Evolutionary conservation across 2,113 vertebrate genomes (phyloP).

Genomic region (Phoenicopterus ruber): DNA sequence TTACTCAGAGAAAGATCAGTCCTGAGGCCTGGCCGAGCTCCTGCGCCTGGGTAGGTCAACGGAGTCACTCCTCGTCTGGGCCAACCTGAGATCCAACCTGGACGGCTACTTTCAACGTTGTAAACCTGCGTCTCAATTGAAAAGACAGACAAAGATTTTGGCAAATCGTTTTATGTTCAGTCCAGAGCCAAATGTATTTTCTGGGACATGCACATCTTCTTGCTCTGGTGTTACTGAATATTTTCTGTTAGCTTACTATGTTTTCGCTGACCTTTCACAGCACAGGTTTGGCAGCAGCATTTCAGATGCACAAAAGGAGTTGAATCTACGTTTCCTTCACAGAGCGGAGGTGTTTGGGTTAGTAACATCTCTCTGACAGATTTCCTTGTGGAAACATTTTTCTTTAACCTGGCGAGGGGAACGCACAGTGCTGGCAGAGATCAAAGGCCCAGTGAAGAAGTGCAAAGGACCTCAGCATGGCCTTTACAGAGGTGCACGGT

Average conservation of each 20-base stretch:
- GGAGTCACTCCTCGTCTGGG: neutral
- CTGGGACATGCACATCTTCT: neutral
- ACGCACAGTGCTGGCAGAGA: neutral
- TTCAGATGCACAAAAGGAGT: neutral
- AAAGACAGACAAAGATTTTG: neutral
- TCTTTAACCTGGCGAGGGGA: neutral
- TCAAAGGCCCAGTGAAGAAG: neutral
- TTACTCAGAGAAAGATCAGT: neutral
- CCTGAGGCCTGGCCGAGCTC: neutral
- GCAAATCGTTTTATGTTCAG: neutral
- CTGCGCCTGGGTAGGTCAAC: neutral
- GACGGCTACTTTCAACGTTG: accelerated
- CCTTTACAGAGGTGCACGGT: neutral
- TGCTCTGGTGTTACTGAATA: neutral
- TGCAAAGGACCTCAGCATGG: neutral
- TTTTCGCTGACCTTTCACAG: neutral
- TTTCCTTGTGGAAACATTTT: neutral
- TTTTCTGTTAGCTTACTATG: neutral
- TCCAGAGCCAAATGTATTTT: neutral
- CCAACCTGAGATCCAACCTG: neutral
- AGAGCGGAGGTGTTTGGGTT: neutral
- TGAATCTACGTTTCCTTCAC: neutral
- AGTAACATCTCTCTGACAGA: neutral
- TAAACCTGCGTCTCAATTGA: neutral
- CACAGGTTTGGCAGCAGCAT: neutral